Evolutionary conservation across 2,888 invertebrate species (phyloP).

Genomic region (Drosophila picticornis): DNA sequence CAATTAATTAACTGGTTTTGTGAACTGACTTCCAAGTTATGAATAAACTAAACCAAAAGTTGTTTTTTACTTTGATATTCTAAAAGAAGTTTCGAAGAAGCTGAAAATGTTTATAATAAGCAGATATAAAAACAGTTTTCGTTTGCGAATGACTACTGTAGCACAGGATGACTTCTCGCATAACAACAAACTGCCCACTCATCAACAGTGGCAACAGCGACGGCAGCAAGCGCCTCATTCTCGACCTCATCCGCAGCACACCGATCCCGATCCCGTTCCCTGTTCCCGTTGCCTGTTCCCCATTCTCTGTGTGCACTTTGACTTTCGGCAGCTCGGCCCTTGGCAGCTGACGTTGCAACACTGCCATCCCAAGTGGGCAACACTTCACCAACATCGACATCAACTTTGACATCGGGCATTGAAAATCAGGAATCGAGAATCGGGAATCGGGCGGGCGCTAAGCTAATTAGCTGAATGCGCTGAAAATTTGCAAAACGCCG

Average conservation of each 20-base stretch:
- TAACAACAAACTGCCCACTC: conserved; percentile 64
- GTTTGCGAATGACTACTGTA: not conserved
- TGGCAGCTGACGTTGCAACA: conserved; percentile 44
- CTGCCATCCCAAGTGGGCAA: conserved; percentile 18
- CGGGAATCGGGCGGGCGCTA: conserved; percentile 21
- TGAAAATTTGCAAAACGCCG: conserved; percentile 54
- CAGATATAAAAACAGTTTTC: not conserved
- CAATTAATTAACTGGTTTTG: too few species aligned
- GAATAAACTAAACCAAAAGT: too few species aligned
- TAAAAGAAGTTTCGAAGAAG: not conserved
- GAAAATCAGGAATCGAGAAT: too few species aligned
- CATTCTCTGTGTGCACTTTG: conserved; percentile 41
- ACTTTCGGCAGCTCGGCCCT: conserved; percentile 33
- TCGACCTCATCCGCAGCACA: conserved; percentile 9
- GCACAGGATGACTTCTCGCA: conserved; percentile 23
- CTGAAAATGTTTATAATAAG: not conserved
- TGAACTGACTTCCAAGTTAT: too few species aligned
- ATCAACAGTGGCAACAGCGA: conserved; percentile 34
- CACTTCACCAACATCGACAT: conserved; percentile 15
- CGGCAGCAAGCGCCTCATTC: not conserved
- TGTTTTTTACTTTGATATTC: too few species aligned
- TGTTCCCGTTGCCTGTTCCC: not conserved
- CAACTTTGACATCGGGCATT: conserved; percentile 14
- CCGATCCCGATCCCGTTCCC: not conserved
- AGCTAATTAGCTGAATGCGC: conserved; percentile 53